phyloP scores from a whole-genome alignment of 2,888 invertebrate species.

The Ophion ventricosus region DNA sequence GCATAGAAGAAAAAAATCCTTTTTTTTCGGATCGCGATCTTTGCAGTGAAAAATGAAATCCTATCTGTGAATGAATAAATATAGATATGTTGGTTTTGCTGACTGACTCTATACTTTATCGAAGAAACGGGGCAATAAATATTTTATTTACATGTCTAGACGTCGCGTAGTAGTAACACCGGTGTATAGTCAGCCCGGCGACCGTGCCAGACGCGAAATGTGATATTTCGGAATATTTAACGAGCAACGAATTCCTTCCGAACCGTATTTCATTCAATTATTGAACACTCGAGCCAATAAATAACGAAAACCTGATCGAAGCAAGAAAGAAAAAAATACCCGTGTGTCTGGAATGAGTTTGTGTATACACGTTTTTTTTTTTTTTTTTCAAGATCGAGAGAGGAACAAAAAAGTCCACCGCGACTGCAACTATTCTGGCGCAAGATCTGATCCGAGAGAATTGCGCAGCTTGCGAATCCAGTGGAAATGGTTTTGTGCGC shows the following conservation, averaged over 20 bases:
- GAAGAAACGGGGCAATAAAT: background rate
- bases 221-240: constrained; percentile 22
- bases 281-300: background rate
- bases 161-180: constrained; percentile 22
- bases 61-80: too few species aligned
- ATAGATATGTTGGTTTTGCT: background rate
- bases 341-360: background rate
- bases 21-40: background rate
- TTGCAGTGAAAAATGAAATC: background rate
- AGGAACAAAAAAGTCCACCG: background rate
- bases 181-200: constrained; percentile 13
- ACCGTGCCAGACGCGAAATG: constrained; percentile 2
- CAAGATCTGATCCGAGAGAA: background rate
- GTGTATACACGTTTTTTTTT: background rate
- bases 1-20: background rate
- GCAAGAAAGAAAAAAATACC: background rate
- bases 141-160: constrained; percentile 29
- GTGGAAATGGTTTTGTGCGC: constrained; percentile 9
- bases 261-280: background rate
- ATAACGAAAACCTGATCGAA: background rate
- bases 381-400: background rate
- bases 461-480: constrained; percentile 13
- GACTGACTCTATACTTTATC: background rate
- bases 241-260: background rate
- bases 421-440: background rate